Evolutionary conservation across 2,797 vertebrate species (phyloP).

Genomic region (Manis pentadactyla): DNA sequence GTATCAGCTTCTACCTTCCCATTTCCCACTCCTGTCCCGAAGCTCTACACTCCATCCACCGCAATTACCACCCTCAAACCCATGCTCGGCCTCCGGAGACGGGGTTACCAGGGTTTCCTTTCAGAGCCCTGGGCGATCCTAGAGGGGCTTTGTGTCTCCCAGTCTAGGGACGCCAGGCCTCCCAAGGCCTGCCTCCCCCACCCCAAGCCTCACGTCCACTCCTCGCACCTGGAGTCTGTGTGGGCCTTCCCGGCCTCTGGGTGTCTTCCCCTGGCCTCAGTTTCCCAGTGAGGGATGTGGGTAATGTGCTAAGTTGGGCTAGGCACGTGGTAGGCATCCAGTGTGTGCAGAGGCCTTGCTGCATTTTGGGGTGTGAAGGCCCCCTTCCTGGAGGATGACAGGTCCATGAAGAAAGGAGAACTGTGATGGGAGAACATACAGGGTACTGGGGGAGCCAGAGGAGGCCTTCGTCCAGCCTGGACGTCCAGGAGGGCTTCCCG

Average conservation of each 20-base stretch:
- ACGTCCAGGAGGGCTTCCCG: neutral
- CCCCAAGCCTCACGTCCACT: neutral
- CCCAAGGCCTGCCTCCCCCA: neutral
- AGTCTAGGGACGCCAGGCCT: neutral
- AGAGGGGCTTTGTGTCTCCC: neutral
- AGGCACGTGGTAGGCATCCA: neutral
- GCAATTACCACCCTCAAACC: rapidly evolving
- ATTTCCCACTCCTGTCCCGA: neutral
- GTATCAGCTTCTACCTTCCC: neutral
- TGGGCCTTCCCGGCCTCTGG: no score
- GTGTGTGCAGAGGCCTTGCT: rapidly evolving
- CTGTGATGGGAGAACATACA: neutral
- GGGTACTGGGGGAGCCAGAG: neutral
- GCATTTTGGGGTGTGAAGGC: rapidly evolving
- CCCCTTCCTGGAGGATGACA: neutral
- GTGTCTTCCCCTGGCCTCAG: neutral
- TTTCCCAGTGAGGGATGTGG: neutral
- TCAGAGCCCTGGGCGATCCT: neutral
- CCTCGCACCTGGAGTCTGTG: neutral
- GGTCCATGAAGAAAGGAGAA: neutral
- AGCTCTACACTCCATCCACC: neutral
- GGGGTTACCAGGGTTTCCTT: neutral
- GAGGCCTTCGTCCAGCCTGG: neutral
- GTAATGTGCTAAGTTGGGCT: neutral
- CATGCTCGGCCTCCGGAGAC: neutral